Conservation (phyloP, 1,140 invertebrate genomes). For the Lepidotrigona ventralis region DNA sequence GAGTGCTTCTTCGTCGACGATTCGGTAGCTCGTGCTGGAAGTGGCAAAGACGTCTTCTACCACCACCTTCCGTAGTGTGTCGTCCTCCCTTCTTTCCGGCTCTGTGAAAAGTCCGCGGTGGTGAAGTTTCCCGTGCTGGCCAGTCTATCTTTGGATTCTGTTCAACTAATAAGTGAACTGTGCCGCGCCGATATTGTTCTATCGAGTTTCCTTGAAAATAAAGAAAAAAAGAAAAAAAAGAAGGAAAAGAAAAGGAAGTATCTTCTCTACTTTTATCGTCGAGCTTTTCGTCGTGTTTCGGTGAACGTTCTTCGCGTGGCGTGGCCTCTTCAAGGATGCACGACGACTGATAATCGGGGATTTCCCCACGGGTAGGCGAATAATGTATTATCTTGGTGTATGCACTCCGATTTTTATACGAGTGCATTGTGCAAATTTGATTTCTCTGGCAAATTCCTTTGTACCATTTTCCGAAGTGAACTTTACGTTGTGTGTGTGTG, state of each 20-base stretch:
- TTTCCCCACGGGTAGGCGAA: conserved; percentile 40
- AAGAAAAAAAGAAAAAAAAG: too few species aligned
- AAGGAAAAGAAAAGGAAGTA: too few species aligned
- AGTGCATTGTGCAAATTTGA: background rate
- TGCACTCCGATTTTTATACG: background rate
- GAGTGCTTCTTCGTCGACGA: background rate
- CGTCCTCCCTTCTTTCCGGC: conserved; percentile 56
- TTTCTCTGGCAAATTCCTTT: background rate
- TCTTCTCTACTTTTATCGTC: background rate
- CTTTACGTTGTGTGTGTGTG: too few species aligned
- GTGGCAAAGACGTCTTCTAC: conserved; percentile 61
- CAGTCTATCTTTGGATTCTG: conserved; percentile 70
- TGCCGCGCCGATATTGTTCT: conserved; percentile 14
- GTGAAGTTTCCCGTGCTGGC: conserved; percentile 48
- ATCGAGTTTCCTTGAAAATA: background rate
- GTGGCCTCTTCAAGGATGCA: conserved; percentile 38
- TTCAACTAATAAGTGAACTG: conserved; percentile 68
- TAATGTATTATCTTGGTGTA: background rate
- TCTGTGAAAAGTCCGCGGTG: conserved; percentile 36
- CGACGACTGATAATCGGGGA: conserved; percentile 34
- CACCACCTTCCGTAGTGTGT: conserved; percentile 50
- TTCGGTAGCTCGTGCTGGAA: conserved; percentile 51
- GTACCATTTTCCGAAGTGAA: background rate
- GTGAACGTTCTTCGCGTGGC: conserved; percentile 22
- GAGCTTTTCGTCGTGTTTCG: background rate